Conservation (phyloP, 2,113 vertebrate genomes). For the Phycodurus eques region DNA sequence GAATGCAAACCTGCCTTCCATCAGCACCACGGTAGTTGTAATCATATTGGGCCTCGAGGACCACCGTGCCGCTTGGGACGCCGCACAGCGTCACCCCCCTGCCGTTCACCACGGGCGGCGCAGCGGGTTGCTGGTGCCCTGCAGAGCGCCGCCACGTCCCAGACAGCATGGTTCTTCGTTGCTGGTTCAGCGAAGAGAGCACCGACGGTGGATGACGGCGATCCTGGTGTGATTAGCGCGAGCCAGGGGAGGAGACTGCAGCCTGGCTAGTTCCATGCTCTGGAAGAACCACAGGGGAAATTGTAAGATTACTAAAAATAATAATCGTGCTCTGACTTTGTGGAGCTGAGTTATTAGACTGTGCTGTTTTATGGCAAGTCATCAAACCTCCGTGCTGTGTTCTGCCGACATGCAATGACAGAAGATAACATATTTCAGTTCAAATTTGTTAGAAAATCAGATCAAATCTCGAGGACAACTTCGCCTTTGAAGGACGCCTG, state of each 20-base stretch:
- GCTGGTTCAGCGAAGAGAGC: slow-evolving; percentile 43
- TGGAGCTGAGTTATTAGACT: neutral
- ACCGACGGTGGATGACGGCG: slow-evolving; percentile 3
- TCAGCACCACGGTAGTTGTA: slow-evolving; percentile 80
- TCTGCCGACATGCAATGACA: neutral
- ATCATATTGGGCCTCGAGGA: slow-evolving; percentile 81
- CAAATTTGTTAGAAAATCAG: too few relatives aligned
- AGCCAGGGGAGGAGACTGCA: slow-evolving; percentile 41
- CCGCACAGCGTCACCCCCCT: slow-evolving; percentile 50
- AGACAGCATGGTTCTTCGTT: slow-evolving; percentile 74
- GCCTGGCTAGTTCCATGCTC: slow-evolving; percentile 61
- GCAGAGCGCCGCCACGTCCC: slow-evolving; percentile 70
- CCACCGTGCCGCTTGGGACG: slow-evolving; percentile 61
- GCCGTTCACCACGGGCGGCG: slow-evolving; percentile 13
- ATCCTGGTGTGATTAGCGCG: slow-evolving; percentile 15
- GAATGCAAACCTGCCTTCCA: slow-evolving; percentile 79
- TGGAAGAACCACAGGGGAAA: slow-evolving; percentile 40
- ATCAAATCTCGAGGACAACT: too few relatives aligned
- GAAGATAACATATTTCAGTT: neutral
- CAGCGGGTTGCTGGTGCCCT: slow-evolving; percentile 39
- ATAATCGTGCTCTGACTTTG: neutral
- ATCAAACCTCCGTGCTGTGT: neutral
- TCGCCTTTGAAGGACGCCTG: too few relatives aligned
- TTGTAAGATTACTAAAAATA: neutral
- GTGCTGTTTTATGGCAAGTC: neutral